Evolutionary conservation across 2,113 vertebrate species (phyloP), one percentile per base, ranked within the genome.

Genomic region (Nanger granti): DNA sequence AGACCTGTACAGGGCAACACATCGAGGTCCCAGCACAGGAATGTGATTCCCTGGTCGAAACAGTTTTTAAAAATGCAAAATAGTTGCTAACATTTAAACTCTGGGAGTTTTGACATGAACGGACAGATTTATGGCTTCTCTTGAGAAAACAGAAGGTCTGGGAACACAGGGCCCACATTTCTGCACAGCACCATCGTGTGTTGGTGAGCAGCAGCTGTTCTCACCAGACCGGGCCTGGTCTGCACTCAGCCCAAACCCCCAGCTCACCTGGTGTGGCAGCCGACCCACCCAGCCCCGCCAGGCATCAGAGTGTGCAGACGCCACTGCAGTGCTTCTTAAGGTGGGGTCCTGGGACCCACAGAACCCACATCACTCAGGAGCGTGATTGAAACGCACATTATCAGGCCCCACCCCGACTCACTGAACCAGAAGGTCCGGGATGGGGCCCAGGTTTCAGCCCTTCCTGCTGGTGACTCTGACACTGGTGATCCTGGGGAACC

Each of bases 181-280:
- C 37, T 9, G 4, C 28, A 47, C 12, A 1, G 1, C 4, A 24
- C 20, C 18, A 4, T 22, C 31, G 3, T 4, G 7, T 20, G 41
- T 11, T 57, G 66, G 29, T 5, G 34, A 79, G 76, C 2, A 15
- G 4, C 11, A 28, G 73, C 10, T 3, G 7, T 52, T 54, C 83
- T 49, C 52, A 54, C 2, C 6, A 79, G 41, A 37, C 13, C 10
- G 4, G 34, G 34, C 7, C 0, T 41, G 34, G 24, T 9, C 66
- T 79, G 55, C 29, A 11, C 14, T 52, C 9, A 28, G n/a, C 59
- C 52, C 82, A 26, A 14, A 26, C 17, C 55, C 55, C 62, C 28
- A 9, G 88, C 55, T 49, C 22, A 2, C 57, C 57, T 69, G 4
- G 29, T 87, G 1, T 1, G n/a, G 55, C 29, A 47, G 54, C 49